These are phyloP conservation scores for Ophiothrix spiculata DNA, from an alignment of 35 echinoderm and acorn worm species.

Conservation along the genomic window DNA sequence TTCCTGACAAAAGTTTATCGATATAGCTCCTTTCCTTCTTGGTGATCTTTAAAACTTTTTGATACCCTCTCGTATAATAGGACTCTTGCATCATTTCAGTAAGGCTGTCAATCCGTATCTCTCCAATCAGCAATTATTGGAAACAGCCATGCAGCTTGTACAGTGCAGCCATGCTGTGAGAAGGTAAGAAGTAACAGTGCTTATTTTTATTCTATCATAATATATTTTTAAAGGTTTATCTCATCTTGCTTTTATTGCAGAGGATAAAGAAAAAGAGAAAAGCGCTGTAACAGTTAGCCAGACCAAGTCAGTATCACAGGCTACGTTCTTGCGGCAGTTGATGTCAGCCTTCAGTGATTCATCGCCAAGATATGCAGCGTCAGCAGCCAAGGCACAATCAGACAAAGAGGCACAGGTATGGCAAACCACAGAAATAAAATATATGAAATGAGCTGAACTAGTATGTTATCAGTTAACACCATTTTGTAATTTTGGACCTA, in stretches of 20 bases:
- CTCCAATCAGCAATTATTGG: too few relatives aligned
- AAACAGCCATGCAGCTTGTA: background rate
- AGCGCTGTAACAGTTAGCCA: slow-evolving; percentile 63
- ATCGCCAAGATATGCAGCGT: slow-evolving; percentile 30
- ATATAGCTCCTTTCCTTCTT: too few relatives aligned
- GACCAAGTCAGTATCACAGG: slow-evolving; percentile 38
- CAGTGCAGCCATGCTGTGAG: background rate
- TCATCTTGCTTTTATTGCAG: background rate
- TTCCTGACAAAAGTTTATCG: too few relatives aligned
- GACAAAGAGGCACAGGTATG: background rate
- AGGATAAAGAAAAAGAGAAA: slow-evolving; percentile 38
- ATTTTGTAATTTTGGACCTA: too few relatives aligned
- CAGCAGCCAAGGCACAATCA: slow-evolving; percentile 8
- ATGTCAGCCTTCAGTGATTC: slow-evolving; percentile 92
- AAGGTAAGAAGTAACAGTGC: background rate
- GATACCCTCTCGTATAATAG: too few relatives aligned
- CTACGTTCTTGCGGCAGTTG: slow-evolving; percentile 72
- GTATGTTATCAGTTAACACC: too few relatives aligned
- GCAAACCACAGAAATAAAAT: too few relatives aligned
- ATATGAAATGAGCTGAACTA: too few relatives aligned
- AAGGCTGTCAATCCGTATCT: too few relatives aligned
- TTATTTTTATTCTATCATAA: background rate
- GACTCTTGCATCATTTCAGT: too few relatives aligned
- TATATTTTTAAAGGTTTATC: background rate
- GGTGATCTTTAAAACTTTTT: too few relatives aligned